phyloP scores from a whole-genome alignment of 2,113 vertebrate species.

The Pteruthius melanotis region DNA sequence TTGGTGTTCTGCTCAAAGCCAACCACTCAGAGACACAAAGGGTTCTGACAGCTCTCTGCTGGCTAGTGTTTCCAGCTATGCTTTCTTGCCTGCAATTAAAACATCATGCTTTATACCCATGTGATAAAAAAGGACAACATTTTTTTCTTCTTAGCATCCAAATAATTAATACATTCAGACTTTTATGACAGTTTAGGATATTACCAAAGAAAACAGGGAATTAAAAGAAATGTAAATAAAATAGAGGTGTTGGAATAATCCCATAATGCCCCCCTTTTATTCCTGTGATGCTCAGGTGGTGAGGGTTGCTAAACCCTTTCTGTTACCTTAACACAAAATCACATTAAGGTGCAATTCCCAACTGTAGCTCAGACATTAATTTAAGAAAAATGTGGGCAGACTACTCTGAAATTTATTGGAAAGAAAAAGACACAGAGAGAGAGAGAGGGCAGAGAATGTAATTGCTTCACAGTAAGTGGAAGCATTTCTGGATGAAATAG shows the following conservation, averaged over 20 bases:
- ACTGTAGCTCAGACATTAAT: background rate
- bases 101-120: background rate
- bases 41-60: background rate
- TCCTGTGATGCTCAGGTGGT: background rate
- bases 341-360: background rate
- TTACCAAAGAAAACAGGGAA: background rate
- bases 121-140: background rate
- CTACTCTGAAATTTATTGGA: background rate
- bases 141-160: background rate
- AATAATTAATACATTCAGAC: background rate
- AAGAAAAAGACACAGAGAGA: background rate
- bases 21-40: background rate
- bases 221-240: background rate
- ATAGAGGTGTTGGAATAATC: background rate
- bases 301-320: background rate
- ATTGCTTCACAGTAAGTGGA: slow-evolving; percentile 28
- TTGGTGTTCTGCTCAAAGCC: slow-evolving; percentile 22
- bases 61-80: background rate
- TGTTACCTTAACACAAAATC: background rate
- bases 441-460: background rate
- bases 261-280: background rate
- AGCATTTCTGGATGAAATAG: slow-evolving; percentile 13
- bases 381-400: background rate
- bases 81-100: slow-evolving; percentile 25
- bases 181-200: background rate